These are phyloP conservation scores for Apodemus speciosus DNA, from an alignment of 2,113 vertebrate genomes.

Conservation along the genomic window DNA sequence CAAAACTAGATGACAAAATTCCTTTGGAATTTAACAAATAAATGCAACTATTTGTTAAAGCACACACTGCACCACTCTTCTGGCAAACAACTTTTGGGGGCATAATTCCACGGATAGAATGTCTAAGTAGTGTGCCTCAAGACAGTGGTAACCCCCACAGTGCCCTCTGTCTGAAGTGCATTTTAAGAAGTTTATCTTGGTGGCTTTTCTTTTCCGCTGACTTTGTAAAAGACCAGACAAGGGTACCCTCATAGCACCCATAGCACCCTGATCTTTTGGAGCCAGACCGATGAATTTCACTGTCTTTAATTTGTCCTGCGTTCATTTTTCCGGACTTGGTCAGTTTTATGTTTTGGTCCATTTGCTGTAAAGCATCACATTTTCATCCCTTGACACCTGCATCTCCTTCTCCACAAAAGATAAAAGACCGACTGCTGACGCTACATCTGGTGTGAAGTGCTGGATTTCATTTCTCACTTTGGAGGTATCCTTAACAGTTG, in stretches of 20 bases:
- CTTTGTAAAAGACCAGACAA: not conserved
- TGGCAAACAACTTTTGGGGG: not conserved
- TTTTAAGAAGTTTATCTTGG: not conserved
- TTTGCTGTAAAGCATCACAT: constrained; percentile 52
- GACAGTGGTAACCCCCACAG: too few species aligned
- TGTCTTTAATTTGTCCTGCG: not conserved
- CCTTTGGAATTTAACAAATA: not conserved
- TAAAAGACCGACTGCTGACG: constrained; percentile 79
- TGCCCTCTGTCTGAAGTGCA: not conserved
- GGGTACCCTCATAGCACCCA: not conserved
- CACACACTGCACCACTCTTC: not conserved
- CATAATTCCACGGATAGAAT: not conserved
- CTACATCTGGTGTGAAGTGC: constrained; percentile 83
- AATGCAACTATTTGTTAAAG: constrained; percentile 4
- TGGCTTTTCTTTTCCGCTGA: not conserved
- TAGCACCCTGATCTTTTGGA: not conserved
- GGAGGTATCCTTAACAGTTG: constrained; percentile 88
- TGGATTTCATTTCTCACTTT: constrained; percentile 85
- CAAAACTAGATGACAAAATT: not conserved
- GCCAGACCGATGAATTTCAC: not conserved
- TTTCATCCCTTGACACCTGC: constrained; percentile 51
- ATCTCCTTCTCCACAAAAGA: constrained; percentile 75
- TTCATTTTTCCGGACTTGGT: constrained; percentile 38
- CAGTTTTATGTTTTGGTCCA: constrained; percentile 30
- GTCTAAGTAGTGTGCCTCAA: not conserved